A percentile compares a stretch with the other conserved stretches of the same genome.
These are phyloP conservation scores for Eleutherodactylus coqui DNA, from an alignment of 2,797 vertebrate genomes.

Conservation along the genomic window DNA sequence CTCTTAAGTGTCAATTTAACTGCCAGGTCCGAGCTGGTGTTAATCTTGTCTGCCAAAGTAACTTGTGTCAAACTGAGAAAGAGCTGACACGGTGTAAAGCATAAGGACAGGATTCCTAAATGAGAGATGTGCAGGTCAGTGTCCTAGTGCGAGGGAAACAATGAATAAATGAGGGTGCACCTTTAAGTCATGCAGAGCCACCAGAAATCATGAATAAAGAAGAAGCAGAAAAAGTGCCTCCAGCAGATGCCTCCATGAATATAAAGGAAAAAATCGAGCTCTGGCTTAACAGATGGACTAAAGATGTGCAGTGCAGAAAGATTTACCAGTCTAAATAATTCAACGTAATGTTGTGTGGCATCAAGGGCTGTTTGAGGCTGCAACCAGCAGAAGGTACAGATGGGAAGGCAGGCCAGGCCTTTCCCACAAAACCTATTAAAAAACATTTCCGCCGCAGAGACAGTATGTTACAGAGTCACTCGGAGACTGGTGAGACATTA, in stretches of 20 bases:
- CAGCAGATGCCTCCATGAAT: constrained; percentile 80
- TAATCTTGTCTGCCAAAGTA: constrained; percentile 58
- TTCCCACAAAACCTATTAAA: constrained; percentile 80
- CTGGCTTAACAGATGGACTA: constrained; percentile 91
- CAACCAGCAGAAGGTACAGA: constrained; percentile 80
- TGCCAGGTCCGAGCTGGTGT: constrained; percentile 45
- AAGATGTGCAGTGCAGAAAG: constrained; percentile 94
- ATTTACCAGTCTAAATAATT: constrained; percentile 99
- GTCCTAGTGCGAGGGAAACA: neutral
- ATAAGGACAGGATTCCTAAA: constrained; percentile 27
- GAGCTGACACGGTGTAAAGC: constrained; percentile 48
- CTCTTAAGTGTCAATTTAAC: constrained; percentile 55
- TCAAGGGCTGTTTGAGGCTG: constrained; percentile 73
- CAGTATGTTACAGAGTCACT: constrained; percentile 73
- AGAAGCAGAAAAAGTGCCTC: constrained; percentile 72
- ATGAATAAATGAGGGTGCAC: constrained; percentile 42
- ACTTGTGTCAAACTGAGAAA: constrained; percentile 55
- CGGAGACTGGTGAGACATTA: constrained; percentile 72
- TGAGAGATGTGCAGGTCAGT: constrained; percentile 26
- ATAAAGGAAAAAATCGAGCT: constrained; percentile 79
- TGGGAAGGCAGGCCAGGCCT: constrained; percentile 81
- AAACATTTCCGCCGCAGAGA: constrained; percentile 74
- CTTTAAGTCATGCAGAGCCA: constrained; percentile 52
- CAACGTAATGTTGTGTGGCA: constrained; percentile 82
- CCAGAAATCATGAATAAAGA: constrained; percentile 77